These are phyloP conservation scores for Dendronephthya gigantea DNA, from an alignment of 64 coral and sea anemone species.

Conservation along the genomic window DNA sequence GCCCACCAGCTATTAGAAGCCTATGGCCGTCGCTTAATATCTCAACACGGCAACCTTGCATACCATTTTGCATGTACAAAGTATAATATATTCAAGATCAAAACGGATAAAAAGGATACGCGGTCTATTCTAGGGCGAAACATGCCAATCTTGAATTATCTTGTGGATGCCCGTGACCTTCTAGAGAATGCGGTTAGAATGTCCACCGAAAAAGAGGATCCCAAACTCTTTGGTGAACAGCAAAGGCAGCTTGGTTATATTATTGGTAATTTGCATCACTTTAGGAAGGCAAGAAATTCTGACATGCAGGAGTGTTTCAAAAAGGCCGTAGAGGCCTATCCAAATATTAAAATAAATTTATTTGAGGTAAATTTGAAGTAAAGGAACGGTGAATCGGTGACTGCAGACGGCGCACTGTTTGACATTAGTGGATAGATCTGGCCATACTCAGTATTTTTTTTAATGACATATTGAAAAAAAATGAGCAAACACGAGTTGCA, in stretches of 20 bases:
- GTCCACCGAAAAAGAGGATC: slow-evolving; percentile 23
- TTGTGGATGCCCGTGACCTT: slow-evolving; percentile 32
- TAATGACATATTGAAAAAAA: too few relatives aligned
- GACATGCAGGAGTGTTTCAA: slow-evolving; percentile 18
- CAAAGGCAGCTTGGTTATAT: slow-evolving; percentile 51
- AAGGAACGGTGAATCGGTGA: too few relatives aligned
- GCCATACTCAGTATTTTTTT: too few relatives aligned
- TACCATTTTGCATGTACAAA: not conserved
- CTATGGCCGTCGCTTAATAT: not conserved
- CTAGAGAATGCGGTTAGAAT: slow-evolving; percentile 40
- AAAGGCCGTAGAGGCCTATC: slow-evolving; percentile 26
- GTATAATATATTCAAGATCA: not conserved
- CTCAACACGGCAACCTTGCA: not conserved
- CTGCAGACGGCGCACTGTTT: too few relatives aligned
- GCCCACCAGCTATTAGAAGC: not conserved
- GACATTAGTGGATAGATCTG: too few relatives aligned
- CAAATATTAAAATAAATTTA: slow-evolving; percentile 27
- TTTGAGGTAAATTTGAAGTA: too few relatives aligned
- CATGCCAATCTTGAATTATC: not conserved
- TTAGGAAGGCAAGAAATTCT: slow-evolving; percentile 14
- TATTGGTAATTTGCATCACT: not conserved
- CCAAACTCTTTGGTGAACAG: slow-evolving; percentile 13
- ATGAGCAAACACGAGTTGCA: too few relatives aligned
- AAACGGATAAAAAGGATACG: not conserved
- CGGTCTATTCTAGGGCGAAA: not conserved